A percentile compares a stretch with the other conserved stretches of the same genome.
Conservation (phyloP, 2,797 vertebrate genomes). For the Argya squamiceps region DNA sequence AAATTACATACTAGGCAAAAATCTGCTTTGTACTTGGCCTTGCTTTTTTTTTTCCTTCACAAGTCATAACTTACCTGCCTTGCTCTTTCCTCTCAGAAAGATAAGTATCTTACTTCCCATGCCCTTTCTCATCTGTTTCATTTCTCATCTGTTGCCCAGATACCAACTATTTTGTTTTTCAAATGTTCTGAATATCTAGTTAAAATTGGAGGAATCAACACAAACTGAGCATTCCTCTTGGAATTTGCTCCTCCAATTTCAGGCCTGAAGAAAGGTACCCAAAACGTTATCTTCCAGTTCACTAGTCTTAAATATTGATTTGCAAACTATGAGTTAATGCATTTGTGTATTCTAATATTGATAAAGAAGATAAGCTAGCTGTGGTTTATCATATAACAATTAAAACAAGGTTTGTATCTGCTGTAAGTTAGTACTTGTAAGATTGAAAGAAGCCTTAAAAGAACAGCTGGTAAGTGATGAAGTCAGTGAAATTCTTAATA, state of each 20-base stretch:
- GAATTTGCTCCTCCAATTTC: neutral
- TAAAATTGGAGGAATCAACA: neutral
- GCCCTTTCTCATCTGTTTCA: neutral
- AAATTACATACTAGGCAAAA: neutral
- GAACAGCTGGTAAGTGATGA: neutral
- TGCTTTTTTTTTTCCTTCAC: neutral
- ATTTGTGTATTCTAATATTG: neutral
- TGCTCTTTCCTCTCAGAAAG: neutral
- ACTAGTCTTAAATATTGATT: neutral
- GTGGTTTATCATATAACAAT: neutral
- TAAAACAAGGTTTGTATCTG: neutral
- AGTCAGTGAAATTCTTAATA: neutral
- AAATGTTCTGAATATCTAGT: neutral
- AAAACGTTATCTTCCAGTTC: neutral
- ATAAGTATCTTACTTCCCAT: neutral
- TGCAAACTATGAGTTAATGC: neutral
- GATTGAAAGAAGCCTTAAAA: neutral
- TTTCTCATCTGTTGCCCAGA: neutral
- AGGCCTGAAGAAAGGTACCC: neutral
- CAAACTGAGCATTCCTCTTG: neutral
- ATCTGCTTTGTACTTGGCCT: neutral
- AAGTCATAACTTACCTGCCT: neutral
- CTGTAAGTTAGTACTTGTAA: neutral
- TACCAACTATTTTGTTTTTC: neutral
- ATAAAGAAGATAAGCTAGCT: neutral